Conservation (phyloP, 2,797 vertebrate species). For the Chromis chromis region DNA sequence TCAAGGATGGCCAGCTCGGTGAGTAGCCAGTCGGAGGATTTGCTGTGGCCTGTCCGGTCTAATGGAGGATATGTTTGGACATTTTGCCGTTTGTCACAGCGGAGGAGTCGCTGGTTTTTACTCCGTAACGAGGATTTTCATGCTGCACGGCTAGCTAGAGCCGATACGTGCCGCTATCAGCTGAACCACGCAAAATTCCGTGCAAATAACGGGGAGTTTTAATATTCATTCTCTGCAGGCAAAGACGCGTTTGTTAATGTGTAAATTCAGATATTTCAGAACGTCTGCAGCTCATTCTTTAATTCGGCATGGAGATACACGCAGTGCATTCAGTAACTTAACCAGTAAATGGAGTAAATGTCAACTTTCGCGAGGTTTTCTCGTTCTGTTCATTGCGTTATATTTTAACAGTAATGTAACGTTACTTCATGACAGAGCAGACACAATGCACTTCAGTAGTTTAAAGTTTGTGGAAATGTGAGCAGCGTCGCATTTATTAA, state of each 20-base stretch:
- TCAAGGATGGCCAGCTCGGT: constrained; percentile 94
- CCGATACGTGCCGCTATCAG: constrained; percentile 50
- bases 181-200: neutral
- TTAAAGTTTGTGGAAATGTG: constrained; percentile 8
- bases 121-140: constrained; percentile 72
- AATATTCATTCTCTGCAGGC: fast-evolving
- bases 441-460: neutral
- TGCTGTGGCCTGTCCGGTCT: constrained; percentile 1
- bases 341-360: neutral
- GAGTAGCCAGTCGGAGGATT: constrained; percentile 77
- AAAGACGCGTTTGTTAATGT: no score
- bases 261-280: neutral
- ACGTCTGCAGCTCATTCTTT: fast-evolving
- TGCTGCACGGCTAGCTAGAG: constrained; percentile 61
- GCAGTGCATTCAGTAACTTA: neutral
- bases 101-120: constrained; percentile 59
- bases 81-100: constrained; percentile 52
- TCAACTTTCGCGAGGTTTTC: constrained; percentile 35
- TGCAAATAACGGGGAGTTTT: neutral
- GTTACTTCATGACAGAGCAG: neutral
- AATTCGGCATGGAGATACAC: constrained; percentile 4
- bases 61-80: constrained; percentile 33
- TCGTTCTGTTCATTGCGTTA: neutral
- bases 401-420: no score
- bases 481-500: neutral